Evolutionary conservation across 2,888 invertebrate genomes (phyloP).

Genomic region (Cyclophora albipunctata): DNA sequence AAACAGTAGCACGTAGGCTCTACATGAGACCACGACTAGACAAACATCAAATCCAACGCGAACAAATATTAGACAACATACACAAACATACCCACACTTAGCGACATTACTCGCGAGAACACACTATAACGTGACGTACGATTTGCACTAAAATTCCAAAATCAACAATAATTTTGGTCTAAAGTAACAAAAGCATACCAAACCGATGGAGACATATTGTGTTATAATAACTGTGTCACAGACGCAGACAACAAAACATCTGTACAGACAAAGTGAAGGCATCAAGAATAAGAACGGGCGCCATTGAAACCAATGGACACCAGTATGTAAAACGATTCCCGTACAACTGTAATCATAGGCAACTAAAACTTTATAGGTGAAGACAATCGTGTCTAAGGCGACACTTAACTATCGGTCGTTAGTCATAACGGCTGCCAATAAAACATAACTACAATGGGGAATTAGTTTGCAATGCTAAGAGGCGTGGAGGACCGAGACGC

Average conservation of each 20-base stretch:
- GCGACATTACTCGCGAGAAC: background rate
- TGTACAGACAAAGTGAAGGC: constrained; percentile 28
- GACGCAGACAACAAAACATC: constrained; percentile 27
- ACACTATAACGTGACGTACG: background rate
- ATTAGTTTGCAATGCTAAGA: constrained; percentile 30
- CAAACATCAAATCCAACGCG: constrained; percentile 14
- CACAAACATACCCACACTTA: background rate
- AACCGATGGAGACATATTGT: constrained; percentile 16
- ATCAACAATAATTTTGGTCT: constrained; percentile 4
- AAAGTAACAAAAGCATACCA: constrained; percentile 18
- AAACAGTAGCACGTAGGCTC: too few species aligned
- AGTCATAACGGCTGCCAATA: constrained; percentile 45
- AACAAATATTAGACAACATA: constrained; percentile 15
- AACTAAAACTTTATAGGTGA: constrained; percentile 28
- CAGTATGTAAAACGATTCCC: background rate
- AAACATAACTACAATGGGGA: constrained; percentile 40
- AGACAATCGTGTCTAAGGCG: constrained; percentile 30
- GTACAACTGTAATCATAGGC: constrained; percentile 20
- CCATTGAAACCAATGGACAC: too few species aligned
- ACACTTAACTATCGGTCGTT: constrained; percentile 42
- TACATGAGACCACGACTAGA: constrained; percentile 2
- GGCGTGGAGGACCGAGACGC: constrained; percentile 31
- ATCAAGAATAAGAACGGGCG: constrained; percentile 8
- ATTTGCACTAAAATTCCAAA: constrained; percentile 3
- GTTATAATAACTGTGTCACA: constrained; percentile 31